A percentile compares a stretch with the other conserved stretches of the same genome.
Conservation (phyloP, 2,888 invertebrate species). For the Polyommatus icarus region DNA sequence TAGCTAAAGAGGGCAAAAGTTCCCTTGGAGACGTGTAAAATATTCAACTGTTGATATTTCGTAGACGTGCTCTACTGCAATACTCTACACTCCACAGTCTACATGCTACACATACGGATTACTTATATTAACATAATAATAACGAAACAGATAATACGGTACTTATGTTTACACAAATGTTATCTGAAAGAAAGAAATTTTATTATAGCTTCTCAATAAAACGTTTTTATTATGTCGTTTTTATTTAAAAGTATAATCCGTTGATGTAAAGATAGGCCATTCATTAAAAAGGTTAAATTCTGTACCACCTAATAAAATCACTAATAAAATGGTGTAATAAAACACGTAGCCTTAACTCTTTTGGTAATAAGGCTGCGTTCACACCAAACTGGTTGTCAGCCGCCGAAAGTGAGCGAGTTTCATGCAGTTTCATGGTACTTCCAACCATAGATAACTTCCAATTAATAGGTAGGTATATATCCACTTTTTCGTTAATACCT, state of each 20-base stretch:
- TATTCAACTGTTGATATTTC: background rate
- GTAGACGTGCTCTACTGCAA: background rate
- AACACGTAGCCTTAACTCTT: background rate
- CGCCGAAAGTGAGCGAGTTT: background rate
- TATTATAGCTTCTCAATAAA: background rate
- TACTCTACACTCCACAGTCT: no score
- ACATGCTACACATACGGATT: background rate
- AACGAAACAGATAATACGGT: conserved; percentile 3
- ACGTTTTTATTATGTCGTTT: conserved; percentile 18
- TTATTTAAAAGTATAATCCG: conserved; percentile 12
- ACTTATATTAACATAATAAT: conserved; percentile 21
- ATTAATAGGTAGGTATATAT: background rate
- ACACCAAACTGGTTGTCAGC: background rate
- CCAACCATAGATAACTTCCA: no score
- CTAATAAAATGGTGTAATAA: conserved; percentile 17
- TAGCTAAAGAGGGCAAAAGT: background rate
- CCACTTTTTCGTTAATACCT: background rate
- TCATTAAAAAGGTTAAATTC: conserved; percentile 1
- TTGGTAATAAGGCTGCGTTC: background rate
- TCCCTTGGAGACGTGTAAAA: background rate
- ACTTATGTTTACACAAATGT: conserved; percentile 25
- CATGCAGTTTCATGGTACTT: background rate
- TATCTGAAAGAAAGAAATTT: background rate
- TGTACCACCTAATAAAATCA: conserved; percentile 22
- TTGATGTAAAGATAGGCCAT: background rate